Conservation (phyloP, 1,140 invertebrate genomes). For the Choristoneura fumiferana region DNA sequence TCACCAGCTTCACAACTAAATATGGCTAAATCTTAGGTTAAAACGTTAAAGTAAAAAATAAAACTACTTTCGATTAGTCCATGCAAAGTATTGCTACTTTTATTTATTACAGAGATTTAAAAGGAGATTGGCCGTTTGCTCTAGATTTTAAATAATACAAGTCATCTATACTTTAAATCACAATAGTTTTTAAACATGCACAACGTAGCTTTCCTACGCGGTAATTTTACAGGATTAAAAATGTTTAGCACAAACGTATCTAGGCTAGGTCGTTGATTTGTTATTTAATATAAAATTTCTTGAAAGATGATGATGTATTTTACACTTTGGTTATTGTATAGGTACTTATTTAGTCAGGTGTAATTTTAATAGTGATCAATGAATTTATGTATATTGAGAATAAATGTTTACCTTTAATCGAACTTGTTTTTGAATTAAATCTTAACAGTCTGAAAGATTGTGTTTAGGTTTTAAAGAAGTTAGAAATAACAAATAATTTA, state of each 20-base stretch:
- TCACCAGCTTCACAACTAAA: too few species aligned
- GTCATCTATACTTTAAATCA: not conserved
- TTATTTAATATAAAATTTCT: not conserved
- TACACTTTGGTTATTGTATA: not conserved
- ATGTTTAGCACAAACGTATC: not conserved
- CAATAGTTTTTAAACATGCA: not conserved
- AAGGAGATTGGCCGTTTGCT: constrained; percentile 6
- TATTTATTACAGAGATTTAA: not conserved
- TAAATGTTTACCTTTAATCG: constrained; percentile 35
- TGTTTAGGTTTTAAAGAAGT: too few species aligned
- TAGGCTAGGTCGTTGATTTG: constrained; percentile 16
- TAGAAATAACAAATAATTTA: too few species aligned
- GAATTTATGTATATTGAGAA: constrained; percentile 52
- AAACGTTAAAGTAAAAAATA: too few species aligned
- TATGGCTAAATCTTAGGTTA: too few species aligned
- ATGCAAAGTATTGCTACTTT: too few species aligned
- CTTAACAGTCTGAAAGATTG: too few species aligned
- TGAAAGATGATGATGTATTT: not conserved
- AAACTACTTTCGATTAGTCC: too few species aligned
- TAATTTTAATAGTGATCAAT: constrained; percentile 38
- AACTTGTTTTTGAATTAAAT: not conserved
- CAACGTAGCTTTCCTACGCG: constrained; percentile 1
- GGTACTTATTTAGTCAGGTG: constrained; percentile 20
- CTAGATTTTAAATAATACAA: not conserved
- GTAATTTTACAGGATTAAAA: constrained; percentile 8